A percentile compares a stretch with the other conserved stretches of the same genome.
phyloP scores from a whole-genome alignment of 2,797 vertebrate genomes.

The Amniataba percoides region DNA sequence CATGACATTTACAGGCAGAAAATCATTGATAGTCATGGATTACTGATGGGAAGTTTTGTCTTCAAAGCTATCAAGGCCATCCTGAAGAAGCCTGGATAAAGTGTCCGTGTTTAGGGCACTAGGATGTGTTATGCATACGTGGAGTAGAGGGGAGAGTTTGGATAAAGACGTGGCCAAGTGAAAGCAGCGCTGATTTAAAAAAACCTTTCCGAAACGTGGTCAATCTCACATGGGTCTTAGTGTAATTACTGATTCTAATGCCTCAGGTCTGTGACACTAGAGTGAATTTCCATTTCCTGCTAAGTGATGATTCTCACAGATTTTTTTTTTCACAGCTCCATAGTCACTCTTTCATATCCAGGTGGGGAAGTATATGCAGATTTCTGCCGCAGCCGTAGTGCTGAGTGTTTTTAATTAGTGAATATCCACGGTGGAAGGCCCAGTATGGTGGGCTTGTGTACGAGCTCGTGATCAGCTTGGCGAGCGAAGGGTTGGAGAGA shows the following conservation, averaged over 20 bases:
- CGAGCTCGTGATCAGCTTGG: constrained; percentile 81
- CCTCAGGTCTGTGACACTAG: constrained; percentile 59
- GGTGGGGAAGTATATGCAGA: constrained; percentile 73
- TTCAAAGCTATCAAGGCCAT: constrained; percentile 36
- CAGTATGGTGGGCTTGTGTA: constrained; percentile 75
- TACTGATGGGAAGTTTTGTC: constrained; percentile 61
- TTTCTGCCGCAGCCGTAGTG: constrained; percentile 65
- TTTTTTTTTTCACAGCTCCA: constrained; percentile 45
- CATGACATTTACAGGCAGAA: constrained; percentile 67
- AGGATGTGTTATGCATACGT: constrained; percentile 14
- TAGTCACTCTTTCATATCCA: constrained; percentile 57
- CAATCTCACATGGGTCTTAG: constrained; percentile 47
- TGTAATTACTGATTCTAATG: constrained; percentile 65
- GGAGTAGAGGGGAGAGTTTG: constrained; percentile 19
- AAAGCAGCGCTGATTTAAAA: constrained; percentile 39
- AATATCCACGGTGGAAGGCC: constrained; percentile 71
- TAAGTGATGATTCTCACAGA: constrained; percentile 57
- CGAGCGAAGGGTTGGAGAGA: constrained; percentile 78
- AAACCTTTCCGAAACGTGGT: constrained; percentile 43
- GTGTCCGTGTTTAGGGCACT: constrained; percentile 3
- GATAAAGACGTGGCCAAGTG: constrained; percentile 45
- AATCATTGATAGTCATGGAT: constrained; percentile 66
- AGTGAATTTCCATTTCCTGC: constrained; percentile 69
- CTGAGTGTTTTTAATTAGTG: constrained; percentile 80
- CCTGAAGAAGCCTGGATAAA: constrained; percentile 16